phyloP scores from a whole-genome alignment of 2,113 vertebrate genomes.

The Neoarius graeffei region DNA sequence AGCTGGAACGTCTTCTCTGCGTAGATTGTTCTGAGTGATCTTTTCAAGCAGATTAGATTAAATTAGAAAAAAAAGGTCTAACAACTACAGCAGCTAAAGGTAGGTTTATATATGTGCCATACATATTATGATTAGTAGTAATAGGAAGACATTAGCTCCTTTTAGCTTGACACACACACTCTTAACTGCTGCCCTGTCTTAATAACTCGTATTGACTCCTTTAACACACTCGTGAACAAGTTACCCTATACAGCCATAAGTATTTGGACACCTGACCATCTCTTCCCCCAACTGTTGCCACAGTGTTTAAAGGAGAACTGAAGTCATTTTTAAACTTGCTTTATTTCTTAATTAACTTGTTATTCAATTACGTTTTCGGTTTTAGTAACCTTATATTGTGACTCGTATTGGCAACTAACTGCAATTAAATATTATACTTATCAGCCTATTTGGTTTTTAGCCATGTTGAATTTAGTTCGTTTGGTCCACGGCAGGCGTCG shows the following conservation, averaged over 20 bases:
- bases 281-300: neutral
- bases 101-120: neutral
- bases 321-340: too few species aligned
- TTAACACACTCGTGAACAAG: neutral
- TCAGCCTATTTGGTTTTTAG: too few species aligned
- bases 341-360: too few species aligned
- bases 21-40: neutral
- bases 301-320: neutral
- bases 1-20: neutral
- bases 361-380: too few species aligned
- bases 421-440: too few species aligned
- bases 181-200: neutral
- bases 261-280: neutral
- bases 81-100: neutral
- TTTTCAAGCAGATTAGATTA: neutral
- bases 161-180: neutral
- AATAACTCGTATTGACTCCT: neutral
- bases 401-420: too few species aligned
- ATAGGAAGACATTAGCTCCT: neutral
- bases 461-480: too few species aligned
- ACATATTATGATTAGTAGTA: neutral
- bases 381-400: too few species aligned
- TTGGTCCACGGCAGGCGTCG: too few species aligned
- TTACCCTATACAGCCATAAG: neutral
- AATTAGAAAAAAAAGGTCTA: neutral